phyloP scores from a whole-genome alignment of 2,888 invertebrate genomes.

The Ormyrus labotus region DNA sequence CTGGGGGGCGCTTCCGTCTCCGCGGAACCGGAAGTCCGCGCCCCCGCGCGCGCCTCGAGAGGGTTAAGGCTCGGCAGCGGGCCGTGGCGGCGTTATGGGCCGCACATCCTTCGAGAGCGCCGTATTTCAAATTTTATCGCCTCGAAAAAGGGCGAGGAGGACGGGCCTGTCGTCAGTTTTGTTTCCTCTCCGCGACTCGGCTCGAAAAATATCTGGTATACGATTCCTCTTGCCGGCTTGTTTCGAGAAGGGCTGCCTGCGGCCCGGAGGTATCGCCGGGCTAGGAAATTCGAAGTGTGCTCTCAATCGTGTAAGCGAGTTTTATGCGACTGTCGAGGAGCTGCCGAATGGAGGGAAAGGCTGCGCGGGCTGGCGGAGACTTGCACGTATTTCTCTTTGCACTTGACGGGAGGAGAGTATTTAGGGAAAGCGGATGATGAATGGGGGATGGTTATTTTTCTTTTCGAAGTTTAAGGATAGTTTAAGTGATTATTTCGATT shows the following conservation, averaged over 20 bases:
- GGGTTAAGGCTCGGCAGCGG: constrained; percentile 18
- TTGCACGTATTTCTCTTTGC: no score
- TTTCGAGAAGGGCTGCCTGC: no score
- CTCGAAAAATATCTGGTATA: not conserved
- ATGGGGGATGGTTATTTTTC: no score
- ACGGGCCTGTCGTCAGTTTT: not conserved
- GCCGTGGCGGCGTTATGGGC: constrained; percentile 68
- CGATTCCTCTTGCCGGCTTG: not conserved
- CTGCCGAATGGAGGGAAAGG: no score
- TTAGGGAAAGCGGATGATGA: no score
- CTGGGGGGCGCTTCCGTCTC: not conserved
- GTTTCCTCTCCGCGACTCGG: not conserved
- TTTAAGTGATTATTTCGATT: no score
- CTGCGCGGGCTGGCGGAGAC: no score
- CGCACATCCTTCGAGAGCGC: constrained; percentile 70
- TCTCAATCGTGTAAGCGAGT: not conserved
- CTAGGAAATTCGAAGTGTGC: not conserved
- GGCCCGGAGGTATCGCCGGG: not conserved
- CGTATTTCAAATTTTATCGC: constrained; percentile 75
- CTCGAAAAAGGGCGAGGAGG: constrained; percentile 61
- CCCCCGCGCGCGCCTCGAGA: not conserved
- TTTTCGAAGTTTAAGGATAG: no score
- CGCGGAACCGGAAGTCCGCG: not conserved
- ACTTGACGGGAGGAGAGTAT: no score
- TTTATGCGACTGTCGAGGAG: not conserved